phyloP scores from a whole-genome alignment of 2,113 vertebrate genomes.

The Bos taurus region ARS-UCD2.0 NC_037340.1:61504501-61505000 shows the following conservation, averaged over 20 bases:
- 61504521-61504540: background rate
- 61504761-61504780: background rate
- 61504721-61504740: background rate
- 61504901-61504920: background rate
- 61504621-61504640: background rate
- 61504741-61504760: background rate
- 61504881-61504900: background rate
- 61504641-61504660: background rate
- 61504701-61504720: background rate
- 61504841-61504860: background rate
- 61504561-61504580: background rate
- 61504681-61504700: background rate
- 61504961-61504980: background rate
- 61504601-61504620: background rate
- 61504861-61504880: conserved; percentile 16
- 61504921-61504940: background rate
- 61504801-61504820: background rate
- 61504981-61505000: background rate
- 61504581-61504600: background rate
- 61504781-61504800: background rate
- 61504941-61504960: background rate
- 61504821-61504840: conserved; percentile 13
- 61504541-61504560: background rate
- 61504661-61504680: background rate
- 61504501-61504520: background rate